Evolutionary conservation across 2,797 vertebrate species (phyloP).

Genomic region (Eurystomus glaucurus): DNA sequence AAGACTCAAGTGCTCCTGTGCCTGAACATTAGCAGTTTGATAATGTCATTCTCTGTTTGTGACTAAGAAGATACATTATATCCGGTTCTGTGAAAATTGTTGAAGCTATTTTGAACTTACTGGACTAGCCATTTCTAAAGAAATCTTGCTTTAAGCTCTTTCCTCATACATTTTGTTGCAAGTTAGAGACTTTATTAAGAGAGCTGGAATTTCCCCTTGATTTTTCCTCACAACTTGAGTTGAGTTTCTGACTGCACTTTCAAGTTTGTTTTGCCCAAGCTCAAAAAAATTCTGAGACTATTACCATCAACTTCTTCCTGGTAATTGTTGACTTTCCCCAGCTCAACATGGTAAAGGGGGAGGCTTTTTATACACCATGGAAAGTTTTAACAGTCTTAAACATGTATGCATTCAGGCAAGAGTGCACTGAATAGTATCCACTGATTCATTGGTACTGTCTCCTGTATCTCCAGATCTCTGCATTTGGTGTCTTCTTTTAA

Average conservation of each 20-base stretch:
- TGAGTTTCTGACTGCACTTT: not conserved
- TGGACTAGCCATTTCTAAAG: not conserved
- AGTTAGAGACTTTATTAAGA: not conserved
- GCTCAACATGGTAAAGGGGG: not conserved
- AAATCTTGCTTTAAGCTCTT: not conserved
- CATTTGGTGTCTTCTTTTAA: not conserved
- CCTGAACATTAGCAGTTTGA: not conserved
- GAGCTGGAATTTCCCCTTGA: not conserved
- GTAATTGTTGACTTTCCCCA: not conserved
- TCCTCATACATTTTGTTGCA: not conserved
- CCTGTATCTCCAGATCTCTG: not conserved
- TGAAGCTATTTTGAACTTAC: not conserved
- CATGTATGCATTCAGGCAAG: not conserved
- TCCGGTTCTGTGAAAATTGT: not conserved
- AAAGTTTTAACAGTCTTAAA: not conserved
- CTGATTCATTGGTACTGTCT: not conserved
- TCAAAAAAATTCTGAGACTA: not conserved
- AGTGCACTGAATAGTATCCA: not conserved
- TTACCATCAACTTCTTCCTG: not conserved
- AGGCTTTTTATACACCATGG: not conserved
- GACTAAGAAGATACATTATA: not conserved
- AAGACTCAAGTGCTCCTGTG: not conserved
- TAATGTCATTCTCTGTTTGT: not conserved
- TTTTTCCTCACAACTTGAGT: not conserved
- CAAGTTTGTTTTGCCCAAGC: not conserved